Evolutionary conservation across 2,113 vertebrate species (phyloP).

Genomic region (Microtus ochrogaster): DNA sequence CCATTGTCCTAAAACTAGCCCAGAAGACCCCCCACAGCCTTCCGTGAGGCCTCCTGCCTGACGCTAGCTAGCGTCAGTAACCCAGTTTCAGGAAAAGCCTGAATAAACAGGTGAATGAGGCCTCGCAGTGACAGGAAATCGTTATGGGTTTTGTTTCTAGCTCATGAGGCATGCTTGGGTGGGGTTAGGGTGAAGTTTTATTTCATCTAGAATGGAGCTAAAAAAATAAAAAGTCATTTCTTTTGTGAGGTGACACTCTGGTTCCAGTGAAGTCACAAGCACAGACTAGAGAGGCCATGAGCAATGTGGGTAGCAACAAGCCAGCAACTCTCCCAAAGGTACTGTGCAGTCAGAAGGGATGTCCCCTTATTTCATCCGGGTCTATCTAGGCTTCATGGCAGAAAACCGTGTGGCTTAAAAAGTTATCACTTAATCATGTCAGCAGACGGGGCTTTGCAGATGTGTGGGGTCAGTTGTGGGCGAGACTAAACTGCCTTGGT

Average conservation of each 20-base stretch:
- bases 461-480: background rate
- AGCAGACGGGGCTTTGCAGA: background rate
- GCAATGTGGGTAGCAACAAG: rapidly evolving
- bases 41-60: background rate
- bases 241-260: background rate
- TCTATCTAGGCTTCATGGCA: background rate
- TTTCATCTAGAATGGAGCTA: background rate
- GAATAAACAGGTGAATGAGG: conserved; percentile 68
- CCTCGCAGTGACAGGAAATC: conserved; percentile 5
- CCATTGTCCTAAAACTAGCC: conserved; percentile 5
- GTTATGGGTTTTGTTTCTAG: conserved; percentile 57
- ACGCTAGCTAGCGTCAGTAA: background rate
- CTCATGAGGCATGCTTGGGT: background rate
- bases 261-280: background rate
- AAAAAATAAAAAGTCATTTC: background rate
- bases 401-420: conserved; percentile 46
- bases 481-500: background rate
- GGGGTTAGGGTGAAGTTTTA: background rate
- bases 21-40: background rate
- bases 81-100: conserved; percentile 74
- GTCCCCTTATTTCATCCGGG: background rate
- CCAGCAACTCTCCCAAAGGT: rapidly evolving
- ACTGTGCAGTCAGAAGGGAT: rapidly evolving
- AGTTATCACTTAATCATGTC: conserved; percentile 55
- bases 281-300: background rate